Percentiles rank a stretch among this genome's conserved stretches.
Evolutionary conservation across 2,888 invertebrate genomes (phyloP).

Genomic region (Acleris literana): DNA sequence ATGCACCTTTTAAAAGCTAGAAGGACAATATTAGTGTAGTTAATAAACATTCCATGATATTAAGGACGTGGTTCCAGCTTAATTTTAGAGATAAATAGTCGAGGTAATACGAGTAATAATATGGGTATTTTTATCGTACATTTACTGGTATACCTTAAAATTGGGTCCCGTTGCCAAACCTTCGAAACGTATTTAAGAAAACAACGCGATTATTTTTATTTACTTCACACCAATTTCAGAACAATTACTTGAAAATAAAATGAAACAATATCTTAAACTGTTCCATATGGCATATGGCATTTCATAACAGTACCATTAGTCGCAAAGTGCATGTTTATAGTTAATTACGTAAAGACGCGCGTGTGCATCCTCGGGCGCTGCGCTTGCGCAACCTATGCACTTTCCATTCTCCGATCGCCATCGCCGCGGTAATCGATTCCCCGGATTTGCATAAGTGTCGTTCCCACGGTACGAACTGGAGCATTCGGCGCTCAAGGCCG

Average conservation of each 20-base stretch:
- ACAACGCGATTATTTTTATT: too few species aligned
- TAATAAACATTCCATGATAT: too few species aligned
- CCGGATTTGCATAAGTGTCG: slow-evolving; percentile 74
- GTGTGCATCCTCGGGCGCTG: slow-evolving; percentile 45
- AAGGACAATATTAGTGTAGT: too few species aligned
- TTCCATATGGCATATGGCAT: slow-evolving; percentile 14
- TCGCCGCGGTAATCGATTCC: slow-evolving; percentile 74
- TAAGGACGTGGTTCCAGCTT: too few species aligned
- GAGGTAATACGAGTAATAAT: too few species aligned
- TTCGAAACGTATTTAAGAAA: too few species aligned
- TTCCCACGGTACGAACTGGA: slow-evolving; percentile 75
- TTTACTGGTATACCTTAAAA: too few species aligned
- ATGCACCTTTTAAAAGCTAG: too few species aligned
- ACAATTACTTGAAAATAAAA: slow-evolving; percentile 10
- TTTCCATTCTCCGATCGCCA: slow-evolving; percentile 68
- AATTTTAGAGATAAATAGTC: too few species aligned
- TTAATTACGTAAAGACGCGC: slow-evolving; percentile 36
- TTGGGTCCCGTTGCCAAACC: too few species aligned
- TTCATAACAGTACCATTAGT: slow-evolving; percentile 32
- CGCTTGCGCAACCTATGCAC: slow-evolving; percentile 71
- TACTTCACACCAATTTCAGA: too few species aligned
- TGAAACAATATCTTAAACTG: slow-evolving; percentile 14
- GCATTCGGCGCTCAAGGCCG: slow-evolving; percentile 70
- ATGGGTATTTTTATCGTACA: too few species aligned
- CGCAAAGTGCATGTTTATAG: slow-evolving; percentile 34